phyloP scores from a whole-genome alignment of 1,140 invertebrate genomes.

The Homalodisca vitripennis region DNA sequence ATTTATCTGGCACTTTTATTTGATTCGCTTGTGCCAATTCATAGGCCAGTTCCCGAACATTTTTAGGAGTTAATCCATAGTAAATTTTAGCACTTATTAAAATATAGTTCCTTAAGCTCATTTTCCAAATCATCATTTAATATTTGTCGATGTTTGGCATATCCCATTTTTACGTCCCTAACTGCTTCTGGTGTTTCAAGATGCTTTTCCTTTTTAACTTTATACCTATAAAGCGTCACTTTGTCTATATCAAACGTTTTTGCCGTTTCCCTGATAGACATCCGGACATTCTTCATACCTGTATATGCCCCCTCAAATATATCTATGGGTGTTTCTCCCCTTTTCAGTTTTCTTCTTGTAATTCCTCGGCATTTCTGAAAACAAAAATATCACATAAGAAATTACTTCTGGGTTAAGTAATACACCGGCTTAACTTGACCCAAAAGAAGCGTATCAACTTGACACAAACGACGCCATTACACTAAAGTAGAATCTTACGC shows the following conservation, averaged over 20 bases:
- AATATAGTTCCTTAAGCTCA: constrained; percentile 20
- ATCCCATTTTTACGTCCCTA: not conserved
- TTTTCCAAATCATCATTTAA: not conserved
- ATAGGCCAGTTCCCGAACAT: constrained; percentile 35
- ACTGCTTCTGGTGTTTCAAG: not conserved
- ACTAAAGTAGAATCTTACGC: not conserved
- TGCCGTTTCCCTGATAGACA: not conserved
- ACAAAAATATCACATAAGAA: not conserved
- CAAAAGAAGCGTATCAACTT: constrained; percentile 25
- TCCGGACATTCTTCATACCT: not conserved
- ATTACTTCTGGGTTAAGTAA: constrained; percentile 14
- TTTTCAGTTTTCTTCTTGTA: constrained; percentile 8
- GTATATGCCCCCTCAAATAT: not conserved
- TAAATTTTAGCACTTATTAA: constrained; percentile 20
- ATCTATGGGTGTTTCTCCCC: constrained; percentile 2
- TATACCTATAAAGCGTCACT: constrained; percentile 12
- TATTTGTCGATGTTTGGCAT: not conserved
- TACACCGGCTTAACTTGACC: constrained; percentile 17
- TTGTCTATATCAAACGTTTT: constrained; percentile 10
- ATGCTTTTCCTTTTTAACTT: not conserved
- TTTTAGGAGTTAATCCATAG: constrained; percentile 34
- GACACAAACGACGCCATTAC: constrained; percentile 18
- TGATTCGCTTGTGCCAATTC: constrained; percentile 35
- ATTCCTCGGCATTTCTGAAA: constrained; percentile 5
- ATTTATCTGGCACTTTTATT: constrained; percentile 28